Evolutionary conservation across 2,797 vertebrate genomes (phyloP), one percentile per base, ranked within the genome.

Genomic region (Anas acuta): DNA sequence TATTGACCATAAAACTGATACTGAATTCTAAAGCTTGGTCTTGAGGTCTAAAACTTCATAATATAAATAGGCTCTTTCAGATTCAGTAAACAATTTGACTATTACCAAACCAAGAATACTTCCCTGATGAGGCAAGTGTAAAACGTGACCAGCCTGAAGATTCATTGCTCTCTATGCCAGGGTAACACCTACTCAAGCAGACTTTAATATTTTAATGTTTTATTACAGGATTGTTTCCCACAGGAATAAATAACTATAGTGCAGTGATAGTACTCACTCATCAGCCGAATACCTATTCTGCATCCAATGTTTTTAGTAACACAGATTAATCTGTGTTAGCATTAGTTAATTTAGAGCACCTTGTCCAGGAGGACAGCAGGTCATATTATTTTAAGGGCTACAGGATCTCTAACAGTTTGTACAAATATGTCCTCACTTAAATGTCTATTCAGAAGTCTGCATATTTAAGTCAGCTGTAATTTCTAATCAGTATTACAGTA

Each of bases 321-420:
- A 61, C 61, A 90, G 81, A 90, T 87, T 87, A 84, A 77, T 72
- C 62, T 71, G 39, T 67, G 39, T 30, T 81, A 76, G 18, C 26
- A 65, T 75, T 78, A 84, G 61, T 23, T 82, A 41, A 57, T 87
- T 80, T 89, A 82, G 75, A 86, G 61, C 91, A 66, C 39, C 23
- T 82, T 73, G 70, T 22, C 58, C 35, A 65, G 49, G 13, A 73
- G 56, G 33, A 83, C 17, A 78, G 43, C 57, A 86, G 73, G 53
- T 83, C 78, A 95, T 90, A 41, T 84, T 72, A 88, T 91, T 90
- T 84, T 64, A 94, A 91, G 73, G 73, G 39, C 62, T 81, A 84
- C 39, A 80, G 60, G 28, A 66, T 39, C 47, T 51, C 69, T 87
- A 91, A 82, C 21, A 75, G 7, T 58, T 53, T 89, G 74, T 81